phyloP scores from a whole-genome alignment of 2,888 invertebrate species.

The Cybosia mesomella region DNA sequence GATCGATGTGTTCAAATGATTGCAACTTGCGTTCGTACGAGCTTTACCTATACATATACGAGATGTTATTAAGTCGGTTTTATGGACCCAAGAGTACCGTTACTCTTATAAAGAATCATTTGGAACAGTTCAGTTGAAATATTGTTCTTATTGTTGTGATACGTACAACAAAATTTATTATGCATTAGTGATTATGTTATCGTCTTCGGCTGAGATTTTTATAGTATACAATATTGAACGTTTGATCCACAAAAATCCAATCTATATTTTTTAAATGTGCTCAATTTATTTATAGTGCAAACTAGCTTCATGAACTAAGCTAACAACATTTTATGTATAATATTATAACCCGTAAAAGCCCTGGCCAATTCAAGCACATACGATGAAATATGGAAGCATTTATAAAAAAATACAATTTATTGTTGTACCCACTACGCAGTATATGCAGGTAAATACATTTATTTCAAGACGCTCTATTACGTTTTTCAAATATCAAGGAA shows the following conservation, averaged over 20 bases:
- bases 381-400: conserved; percentile 26
- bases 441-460: conserved; percentile 22
- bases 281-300: background rate
- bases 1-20: conserved; percentile 33
- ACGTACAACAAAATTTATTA: conserved; percentile 36
- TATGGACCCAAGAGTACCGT: conserved; percentile 42
- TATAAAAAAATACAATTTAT: conserved; percentile 33
- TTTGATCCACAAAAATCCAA: background rate
- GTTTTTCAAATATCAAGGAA: conserved; percentile 56
- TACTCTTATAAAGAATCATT: conserved; percentile 39
- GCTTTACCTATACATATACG: conserved; percentile 9
- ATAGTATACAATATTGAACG: background rate
- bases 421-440: conserved; percentile 17
- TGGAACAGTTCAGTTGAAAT: conserved; percentile 33
- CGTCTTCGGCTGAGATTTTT: background rate
- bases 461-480: conserved; percentile 27
- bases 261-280: background rate
- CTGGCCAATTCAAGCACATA: conserved; percentile 19
- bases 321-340: conserved; percentile 15
- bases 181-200: conserved; percentile 7
- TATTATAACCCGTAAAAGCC: conserved; percentile 26
- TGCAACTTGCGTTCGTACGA: conserved; percentile 25
- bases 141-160: conserved; percentile 35
- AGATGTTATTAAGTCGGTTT: conserved; percentile 9
- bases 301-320: background rate